Base-by-base conservation (phyloP, 2,888 invertebrate species). In the Sinohyriopsis cumingii region DNA sequence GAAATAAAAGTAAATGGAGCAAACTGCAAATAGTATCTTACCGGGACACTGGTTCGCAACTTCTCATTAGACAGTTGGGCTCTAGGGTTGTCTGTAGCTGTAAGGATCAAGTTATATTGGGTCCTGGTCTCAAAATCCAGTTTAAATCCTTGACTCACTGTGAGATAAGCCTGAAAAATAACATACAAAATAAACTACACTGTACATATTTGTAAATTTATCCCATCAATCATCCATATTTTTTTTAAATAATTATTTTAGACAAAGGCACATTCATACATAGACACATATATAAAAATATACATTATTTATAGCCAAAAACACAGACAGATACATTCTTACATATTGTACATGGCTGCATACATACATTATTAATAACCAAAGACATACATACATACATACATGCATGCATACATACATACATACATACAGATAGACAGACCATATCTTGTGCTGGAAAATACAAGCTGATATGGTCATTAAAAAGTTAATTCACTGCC, bases 81-180 rank as follows among this genome's bases (percentile, higher is more conserved):
- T 0, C 66, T 66, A 7, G 72, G 72, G 63, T 84, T 84, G 67
- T 86, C 84, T 45, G n/a, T 63, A 0, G 82, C 85, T 54, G 67
- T 67, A 3, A 84, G 55, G 1, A 67, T 55, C 12, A 86, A 65
- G 53, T 78, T 77, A 72, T 84, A 84, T 5, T 63, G 62, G 5
- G 59, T 63, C 5, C 68, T 73, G 3, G 55, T 73, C 63, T 83
- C 82, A 68, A 69, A 81, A 69, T 85, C 83, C 25, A 85, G 68
- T 4, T 9, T 24, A 9, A 93, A 92, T 0, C 95, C 93, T 87
- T 97, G 94, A 88, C 94, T 95, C 0, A 98, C 96, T 80, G 73
- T 59, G 0, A 85, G 63, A 1, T 65, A 68, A 3, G 73, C 77
- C 80, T 80, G 67, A 25, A 70, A 65, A 66, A 63, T 57, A 57